Base-by-base conservation (phyloP, 2,888 invertebrate genomes). In the Drosophila quinaria region DNA sequence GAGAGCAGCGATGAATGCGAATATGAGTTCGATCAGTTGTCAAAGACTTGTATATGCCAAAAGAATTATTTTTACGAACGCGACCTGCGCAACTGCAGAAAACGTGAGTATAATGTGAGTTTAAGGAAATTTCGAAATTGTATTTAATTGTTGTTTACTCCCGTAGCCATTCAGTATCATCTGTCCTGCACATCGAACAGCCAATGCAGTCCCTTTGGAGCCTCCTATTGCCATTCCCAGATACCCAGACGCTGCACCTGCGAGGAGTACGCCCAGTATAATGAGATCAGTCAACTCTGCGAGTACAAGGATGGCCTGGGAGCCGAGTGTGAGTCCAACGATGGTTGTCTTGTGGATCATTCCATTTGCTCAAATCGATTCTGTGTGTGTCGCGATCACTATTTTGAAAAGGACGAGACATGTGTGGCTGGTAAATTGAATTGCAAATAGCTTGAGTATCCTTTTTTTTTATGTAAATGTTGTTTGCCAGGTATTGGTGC, bases 191-290 rank as follows among this genome's bases (percentile, higher is more conserved):
- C 91, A 17, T 90, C 90, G 65, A 88, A 91, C 74, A 92, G 91
- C 68, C 93, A 93, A 74, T 93, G 93, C 64, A 92, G 92, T 79
- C 92, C 93, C 4, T 93, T 87, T 56, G 93, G 93, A n/a, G 90
- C 90, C 44, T 82, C 90, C 59, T 90, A 72, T 70, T 90, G 91
- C 50, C 80, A 77, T 33, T 56, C 89, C 3, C 78, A 85, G 49
- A 81, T 90, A 58, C 92, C 91, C 10, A 88, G 91, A 78, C 87
- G 90, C 17, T 93, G 93, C 67, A 90, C 89, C 9, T 93, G 93
- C 61, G 90, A 90, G 67, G 85, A 91, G 19, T 92, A 91, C 68
- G 92, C 92, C 4, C 82, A 87, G 42, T 92, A 90, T 41, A 89
- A 92, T 82, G 89, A 86, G 56, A 66, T 89, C 10, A 85, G 75